These are phyloP conservation scores for Pterois miles DNA, from an alignment of 2,797 vertebrate genomes.

Conservation along the genomic window DNA sequence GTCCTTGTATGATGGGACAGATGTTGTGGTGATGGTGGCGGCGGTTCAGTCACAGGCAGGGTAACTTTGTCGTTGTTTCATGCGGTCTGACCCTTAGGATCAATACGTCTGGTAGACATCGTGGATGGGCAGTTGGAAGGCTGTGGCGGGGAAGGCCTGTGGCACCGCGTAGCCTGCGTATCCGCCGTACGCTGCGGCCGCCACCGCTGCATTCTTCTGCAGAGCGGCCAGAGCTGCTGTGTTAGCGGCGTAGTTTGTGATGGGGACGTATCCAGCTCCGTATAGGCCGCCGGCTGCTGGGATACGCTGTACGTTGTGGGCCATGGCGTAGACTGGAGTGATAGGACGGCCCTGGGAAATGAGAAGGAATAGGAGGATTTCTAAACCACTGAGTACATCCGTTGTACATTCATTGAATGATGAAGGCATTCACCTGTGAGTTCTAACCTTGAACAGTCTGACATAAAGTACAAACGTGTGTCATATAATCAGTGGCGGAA, in stretches of 20 bases:
- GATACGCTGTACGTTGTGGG: constrained; percentile 93
- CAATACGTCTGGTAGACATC: constrained; percentile 97
- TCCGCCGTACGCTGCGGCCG: constrained; percentile 86
- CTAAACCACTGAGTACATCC: neutral
- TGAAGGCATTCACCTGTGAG: neutral
- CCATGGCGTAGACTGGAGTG: constrained; percentile 96
- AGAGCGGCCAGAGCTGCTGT: constrained; percentile 91
- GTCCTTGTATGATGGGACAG: constrained; percentile 31
- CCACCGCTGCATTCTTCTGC: constrained; percentile 92
- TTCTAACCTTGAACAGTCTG: neutral
- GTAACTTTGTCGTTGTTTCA: constrained; percentile 12
- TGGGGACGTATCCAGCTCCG: constrained; percentile 91
- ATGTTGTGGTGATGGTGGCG: neutral
- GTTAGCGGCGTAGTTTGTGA: constrained; percentile 88
- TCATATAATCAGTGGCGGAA: neutral
- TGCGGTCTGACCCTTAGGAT: constrained; percentile 51
- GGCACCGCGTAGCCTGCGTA: constrained; percentile 92
- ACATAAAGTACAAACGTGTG: neutral
- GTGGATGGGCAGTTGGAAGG: constrained; percentile 95
- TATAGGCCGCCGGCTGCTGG: constrained; percentile 89
- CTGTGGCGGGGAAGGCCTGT: constrained; percentile 90
- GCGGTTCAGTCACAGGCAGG: constrained; percentile 58
- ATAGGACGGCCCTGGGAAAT: constrained; percentile 91
- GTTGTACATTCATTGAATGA: neutral
- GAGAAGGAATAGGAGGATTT: neutral